phyloP scores from a whole-genome alignment of 37 sponge, comb jelly and placozoan genomes.

The Eunapius fragilis region DNA sequence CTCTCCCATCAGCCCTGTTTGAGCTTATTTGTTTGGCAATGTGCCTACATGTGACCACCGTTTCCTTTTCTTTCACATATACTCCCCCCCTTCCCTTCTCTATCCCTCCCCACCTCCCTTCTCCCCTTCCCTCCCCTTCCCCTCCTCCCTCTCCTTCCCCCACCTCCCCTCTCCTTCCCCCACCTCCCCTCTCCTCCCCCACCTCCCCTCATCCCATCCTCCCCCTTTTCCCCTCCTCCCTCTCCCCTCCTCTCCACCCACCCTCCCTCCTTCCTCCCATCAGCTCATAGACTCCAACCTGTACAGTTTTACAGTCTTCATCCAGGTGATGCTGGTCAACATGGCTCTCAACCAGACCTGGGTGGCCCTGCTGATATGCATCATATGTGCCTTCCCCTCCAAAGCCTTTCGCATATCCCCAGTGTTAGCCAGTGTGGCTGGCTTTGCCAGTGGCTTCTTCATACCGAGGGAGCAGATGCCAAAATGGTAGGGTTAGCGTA shows the following conservation, averaged over 20 bases:
- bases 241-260: conserved; percentile 63
- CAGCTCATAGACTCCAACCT: conserved; percentile 44
- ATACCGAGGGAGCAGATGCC: conserved; percentile 57
- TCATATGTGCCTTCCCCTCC: conserved; percentile 69
- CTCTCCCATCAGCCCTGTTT: not conserved
- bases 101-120: not conserved
- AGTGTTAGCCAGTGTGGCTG: conserved; percentile 64
- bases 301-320: conserved; percentile 41
- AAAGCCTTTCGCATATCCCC: conserved; percentile 71
- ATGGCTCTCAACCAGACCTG: conserved; percentile 87
- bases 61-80: no score
- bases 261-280: conserved; percentile 33
- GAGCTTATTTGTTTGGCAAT: not conserved
- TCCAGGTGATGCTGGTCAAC: conserved; percentile 63
- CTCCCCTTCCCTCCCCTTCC: conserved; percentile 1
- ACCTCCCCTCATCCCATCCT: conserved; percentile 70
- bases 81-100: not conserved
- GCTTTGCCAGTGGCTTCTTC: conserved; percentile 95
- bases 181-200: not conserved
- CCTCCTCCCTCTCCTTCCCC: conserved; percentile 19
- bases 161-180: not conserved
- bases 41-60: no score
- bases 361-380: conserved; percentile 74
- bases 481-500: conserved; percentile 50
- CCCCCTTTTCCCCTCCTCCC: conserved; percentile 45